These are phyloP conservation scores for Psilopogon haemacephalus DNA, from an alignment of 2,113 vertebrate genomes.

Conservation along the genomic window DNA sequence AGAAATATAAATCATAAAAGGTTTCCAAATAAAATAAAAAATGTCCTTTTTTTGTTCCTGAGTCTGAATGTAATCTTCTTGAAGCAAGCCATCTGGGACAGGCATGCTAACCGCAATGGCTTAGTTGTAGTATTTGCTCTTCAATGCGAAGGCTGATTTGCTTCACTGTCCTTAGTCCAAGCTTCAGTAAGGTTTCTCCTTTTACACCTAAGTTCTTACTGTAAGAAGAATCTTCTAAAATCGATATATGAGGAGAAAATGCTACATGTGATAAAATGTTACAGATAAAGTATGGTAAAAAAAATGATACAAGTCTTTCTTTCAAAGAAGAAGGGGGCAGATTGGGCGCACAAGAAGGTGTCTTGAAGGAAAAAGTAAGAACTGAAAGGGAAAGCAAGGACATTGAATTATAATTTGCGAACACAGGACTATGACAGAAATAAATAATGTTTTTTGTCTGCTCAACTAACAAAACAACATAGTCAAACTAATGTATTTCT, in stretches of 20 bases:
- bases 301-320: background rate
- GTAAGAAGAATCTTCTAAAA: conserved; percentile 27
- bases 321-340: conserved; percentile 15
- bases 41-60: conserved; percentile 26
- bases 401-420: background rate
- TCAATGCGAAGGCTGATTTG: conserved; percentile 23
- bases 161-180: conserved; percentile 31
- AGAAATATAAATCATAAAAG: conserved; percentile 53
- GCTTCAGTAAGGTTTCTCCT: background rate
- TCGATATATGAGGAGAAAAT: conserved; percentile 32
- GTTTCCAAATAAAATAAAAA: conserved; percentile 42
- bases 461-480: background rate
- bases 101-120: conserved; percentile 31
- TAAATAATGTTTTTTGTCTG: background rate
- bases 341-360: background rate
- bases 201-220: background rate
- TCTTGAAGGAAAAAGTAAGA: background rate
- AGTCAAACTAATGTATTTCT: background rate
- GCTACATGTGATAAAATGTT: conserved; percentile 2
- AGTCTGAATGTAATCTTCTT: conserved; percentile 48
- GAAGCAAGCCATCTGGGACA: conserved; percentile 55
- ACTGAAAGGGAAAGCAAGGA: background rate
- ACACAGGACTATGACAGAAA: background rate
- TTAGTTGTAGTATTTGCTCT: conserved; percentile 27
- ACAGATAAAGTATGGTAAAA: background rate